A percentile compares a stretch with the other conserved stretches of the same genome.
Evolutionary conservation across 2,113 vertebrate species (phyloP).

Genomic region (Monarcha castaneiventris): DNA sequence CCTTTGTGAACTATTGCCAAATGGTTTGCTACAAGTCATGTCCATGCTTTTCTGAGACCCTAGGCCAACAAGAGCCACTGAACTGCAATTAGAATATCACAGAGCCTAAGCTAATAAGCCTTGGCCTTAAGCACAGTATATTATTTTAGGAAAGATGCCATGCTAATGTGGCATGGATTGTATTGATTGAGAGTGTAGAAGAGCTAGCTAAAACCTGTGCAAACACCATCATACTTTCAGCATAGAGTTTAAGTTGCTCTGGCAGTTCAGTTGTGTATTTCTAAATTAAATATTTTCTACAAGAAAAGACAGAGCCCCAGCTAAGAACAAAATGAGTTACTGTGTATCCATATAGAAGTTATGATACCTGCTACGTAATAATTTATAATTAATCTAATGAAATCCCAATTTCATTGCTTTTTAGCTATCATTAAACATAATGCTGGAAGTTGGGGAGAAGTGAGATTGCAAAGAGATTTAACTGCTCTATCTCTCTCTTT

Average conservation of each 20-base stretch:
- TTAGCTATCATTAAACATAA: background rate
- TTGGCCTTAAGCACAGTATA: background rate
- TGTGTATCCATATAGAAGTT: background rate
- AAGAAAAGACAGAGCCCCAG: background rate
- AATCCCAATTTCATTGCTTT: background rate
- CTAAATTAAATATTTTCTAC: background rate
- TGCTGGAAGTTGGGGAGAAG: background rate
- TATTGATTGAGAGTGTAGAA: background rate
- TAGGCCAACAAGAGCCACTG: background rate
- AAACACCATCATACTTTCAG: background rate
- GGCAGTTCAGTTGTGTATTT: background rate
- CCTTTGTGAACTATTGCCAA: background rate
- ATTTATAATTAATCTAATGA: background rate
- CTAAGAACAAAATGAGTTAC: background rate
- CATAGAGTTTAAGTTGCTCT: background rate
- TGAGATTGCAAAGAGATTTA: background rate
- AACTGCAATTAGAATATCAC: background rate
- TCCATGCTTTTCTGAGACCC: background rate
- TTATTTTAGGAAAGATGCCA: background rate
- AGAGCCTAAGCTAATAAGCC: background rate
- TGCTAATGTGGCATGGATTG: background rate
- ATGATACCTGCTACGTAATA: background rate
- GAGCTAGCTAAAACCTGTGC: background rate
- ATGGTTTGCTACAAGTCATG: background rate
- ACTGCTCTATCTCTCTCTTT: background rate